These are phyloP conservation scores for Palythoa heliodiscus DNA, from an alignment of 92 coral and sea anemone species.

Conservation along the genomic window DNA sequence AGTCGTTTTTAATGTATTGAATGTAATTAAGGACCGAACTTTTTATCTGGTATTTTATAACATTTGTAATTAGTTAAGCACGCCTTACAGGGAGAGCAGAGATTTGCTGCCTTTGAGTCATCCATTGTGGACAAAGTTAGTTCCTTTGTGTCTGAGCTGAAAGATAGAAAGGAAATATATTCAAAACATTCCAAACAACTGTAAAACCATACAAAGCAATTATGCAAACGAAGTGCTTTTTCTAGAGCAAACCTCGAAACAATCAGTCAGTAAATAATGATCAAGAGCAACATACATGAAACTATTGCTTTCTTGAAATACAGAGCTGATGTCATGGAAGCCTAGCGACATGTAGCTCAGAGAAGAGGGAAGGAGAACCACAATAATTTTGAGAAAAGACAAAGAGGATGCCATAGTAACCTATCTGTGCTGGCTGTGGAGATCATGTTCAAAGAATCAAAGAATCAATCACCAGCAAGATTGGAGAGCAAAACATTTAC, in stretches of 20 bases:
- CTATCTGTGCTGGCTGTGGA: neutral
- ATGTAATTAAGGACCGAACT: too few relatives aligned
- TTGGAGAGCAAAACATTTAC: neutral
- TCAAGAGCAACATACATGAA: neutral
- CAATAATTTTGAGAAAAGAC: neutral
- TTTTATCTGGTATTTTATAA: too few relatives aligned
- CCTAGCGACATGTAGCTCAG: neutral
- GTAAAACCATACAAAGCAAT: slow-evolving; percentile 1
- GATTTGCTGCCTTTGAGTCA: too few relatives aligned
- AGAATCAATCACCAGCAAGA: neutral
- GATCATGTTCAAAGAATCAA: neutral
- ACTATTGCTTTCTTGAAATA: neutral
- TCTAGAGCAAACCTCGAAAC: neutral
- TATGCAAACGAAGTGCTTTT: neutral
- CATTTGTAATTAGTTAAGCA: too few relatives aligned
- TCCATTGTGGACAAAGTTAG: too few relatives aligned
- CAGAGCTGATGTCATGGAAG: neutral
- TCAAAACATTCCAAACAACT: too few relatives aligned
- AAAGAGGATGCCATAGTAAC: neutral
- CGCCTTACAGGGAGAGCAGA: too few relatives aligned
- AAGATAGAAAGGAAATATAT: too few relatives aligned
- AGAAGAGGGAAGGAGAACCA: neutral
- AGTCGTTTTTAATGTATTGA: too few relatives aligned
- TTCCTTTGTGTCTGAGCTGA: too few relatives aligned
- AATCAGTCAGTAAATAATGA: neutral